phyloP scores from a whole-genome alignment of 1,140 invertebrate species.

The Lithobius niger region DNA sequence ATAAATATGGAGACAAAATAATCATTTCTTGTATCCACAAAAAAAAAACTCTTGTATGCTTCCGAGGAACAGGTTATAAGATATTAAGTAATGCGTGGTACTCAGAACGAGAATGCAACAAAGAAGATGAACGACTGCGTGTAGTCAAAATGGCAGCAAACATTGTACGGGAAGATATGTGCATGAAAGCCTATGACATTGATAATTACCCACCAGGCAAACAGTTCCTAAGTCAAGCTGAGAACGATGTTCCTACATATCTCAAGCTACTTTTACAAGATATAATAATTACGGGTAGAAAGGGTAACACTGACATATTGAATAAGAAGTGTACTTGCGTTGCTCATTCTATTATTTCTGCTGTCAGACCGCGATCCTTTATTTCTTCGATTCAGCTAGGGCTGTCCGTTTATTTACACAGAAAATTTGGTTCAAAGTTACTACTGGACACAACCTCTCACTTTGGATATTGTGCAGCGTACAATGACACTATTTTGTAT shows the following conservation, averaged over 20 bases:
- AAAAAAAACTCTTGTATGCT: conserved; percentile 5
- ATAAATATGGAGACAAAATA: conserved; percentile 7
- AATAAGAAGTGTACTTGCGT: conserved; percentile 13
- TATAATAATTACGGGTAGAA: conserved; percentile 12
- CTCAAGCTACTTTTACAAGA: conserved; percentile 13
- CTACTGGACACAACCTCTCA: conserved; percentile 4
- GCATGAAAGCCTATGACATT: conserved; percentile 20
- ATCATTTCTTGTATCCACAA: conserved; percentile 1
- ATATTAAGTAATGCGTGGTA: conserved; percentile 12
- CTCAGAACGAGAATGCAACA: background rate
- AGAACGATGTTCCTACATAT: conserved; percentile 12
- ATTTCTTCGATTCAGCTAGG: conserved; percentile 2
- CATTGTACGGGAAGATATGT: conserved; percentile 28
- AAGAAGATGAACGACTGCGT: conserved; percentile 13
- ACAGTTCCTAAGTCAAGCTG: conserved; percentile 12
- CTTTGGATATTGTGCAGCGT: conserved; percentile 8
- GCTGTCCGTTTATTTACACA: background rate
- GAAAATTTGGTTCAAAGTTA: conserved; percentile 8
- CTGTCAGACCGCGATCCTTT: conserved; percentile 12
- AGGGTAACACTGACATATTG: background rate
- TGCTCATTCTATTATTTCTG: conserved; percentile 15
- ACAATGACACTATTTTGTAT: conserved; percentile 4
- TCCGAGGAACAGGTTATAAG: conserved; percentile 12
- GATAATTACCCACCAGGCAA: conserved; percentile 25
- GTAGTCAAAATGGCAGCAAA: conserved; percentile 24